Evolutionary conservation across 1,140 invertebrate species (phyloP), one percentile per base, ranked within the genome.

Genomic region (Caenorhabditis tropicalis): DNA sequence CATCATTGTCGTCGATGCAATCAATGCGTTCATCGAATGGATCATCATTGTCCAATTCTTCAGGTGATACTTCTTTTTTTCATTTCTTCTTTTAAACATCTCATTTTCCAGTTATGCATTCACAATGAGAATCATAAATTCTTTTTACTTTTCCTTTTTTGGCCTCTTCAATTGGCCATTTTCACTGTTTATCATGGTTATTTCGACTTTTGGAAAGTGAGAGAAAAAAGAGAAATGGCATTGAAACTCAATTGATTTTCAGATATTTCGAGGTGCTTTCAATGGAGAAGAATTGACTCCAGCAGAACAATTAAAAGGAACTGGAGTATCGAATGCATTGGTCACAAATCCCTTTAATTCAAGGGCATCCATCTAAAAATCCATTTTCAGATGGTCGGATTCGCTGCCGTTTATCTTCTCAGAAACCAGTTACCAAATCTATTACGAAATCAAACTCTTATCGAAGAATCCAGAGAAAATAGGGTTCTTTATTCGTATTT

Each of bases 41-140:
- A 87, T 51, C 87, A 87, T 70, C 87, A 87, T 60, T 87, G 87
- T 60, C 87, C 87, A 0, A 79, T 82, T 24, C 49, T 87, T n/a
- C 79, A 79, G 39, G 79, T 83, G 0, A 12, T 60, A 2, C 10
- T 9, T 27, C 19, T 27, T 27, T 9, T 1, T 10, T 27, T 9
- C 3, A 16, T 9, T n/a, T n/a, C n/a, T n/a, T 39, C n/a, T 27
- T 0, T 16, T 19, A 15, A 39, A 10, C 29, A 58, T 21, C 0
- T 49, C 15, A 15, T 31, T 27, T 43, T 74, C 51, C 29, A 74
- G 65, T 51, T 74, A 27, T 87, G 87, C 51, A 74, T 87, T 33
- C 85, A 87, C 53, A 49, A 36, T 31, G 33, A 36, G 1, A 87
- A 87, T 58, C 84, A 86, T 48, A 86, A 86, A 81, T 83, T 53